Evolutionary conservation across 1,140 invertebrate species (phyloP), one percentile per base, ranked within the genome.

Genomic region (Triops cancriformis): DNA sequence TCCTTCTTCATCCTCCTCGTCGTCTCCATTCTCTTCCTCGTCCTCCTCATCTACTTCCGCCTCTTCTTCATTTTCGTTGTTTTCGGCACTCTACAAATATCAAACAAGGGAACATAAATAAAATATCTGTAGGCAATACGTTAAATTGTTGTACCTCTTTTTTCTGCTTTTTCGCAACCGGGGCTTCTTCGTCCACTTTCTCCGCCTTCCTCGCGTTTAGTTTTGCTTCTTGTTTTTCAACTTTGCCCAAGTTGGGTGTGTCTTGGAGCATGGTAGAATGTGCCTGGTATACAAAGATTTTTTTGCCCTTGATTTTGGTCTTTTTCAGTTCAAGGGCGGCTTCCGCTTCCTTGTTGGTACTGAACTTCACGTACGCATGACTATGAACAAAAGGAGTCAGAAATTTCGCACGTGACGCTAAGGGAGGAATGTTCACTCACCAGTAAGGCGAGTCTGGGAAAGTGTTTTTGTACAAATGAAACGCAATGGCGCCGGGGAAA

Each of bases 391-490:
- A 0, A 9, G n/a, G 10, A n/a, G 18, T 31, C 1, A n/a, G 1
- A 2, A 5, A 5, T 74, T 23, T n/a, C 23, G 26, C n/a, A 23
- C 41, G 41, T 6, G 23, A n/a, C n/a, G n/a, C n/a, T 31, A n/a
- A 14, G 26, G 9, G 7, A n/a, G 28, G 5, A 74, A n/a, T 42
- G 4, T n/a, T 42, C 26, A 74, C 73, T 74, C 9, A 74, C 73
- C 73, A 74, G 26, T 74, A 74, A 74, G 28, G n/a, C 10, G 73
- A 74, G 28, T 31, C 73, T 74, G 73, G 73, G n/a, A 74, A 74
- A 9, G 73, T 74, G 73, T 74, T 74, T 42, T 74, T 74, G 73
- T 74, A 74, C 41, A 74, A 9, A 12, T 42, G 28, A 42, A 74
- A n/a, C 18, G 28, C 73, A 74, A 74, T 14, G n/a, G 73, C 73